These are phyloP conservation scores for Chrysogorgia sp. DNA, from an alignment of 92 coral and sea anemone species.

Conservation along the genomic window DNA sequence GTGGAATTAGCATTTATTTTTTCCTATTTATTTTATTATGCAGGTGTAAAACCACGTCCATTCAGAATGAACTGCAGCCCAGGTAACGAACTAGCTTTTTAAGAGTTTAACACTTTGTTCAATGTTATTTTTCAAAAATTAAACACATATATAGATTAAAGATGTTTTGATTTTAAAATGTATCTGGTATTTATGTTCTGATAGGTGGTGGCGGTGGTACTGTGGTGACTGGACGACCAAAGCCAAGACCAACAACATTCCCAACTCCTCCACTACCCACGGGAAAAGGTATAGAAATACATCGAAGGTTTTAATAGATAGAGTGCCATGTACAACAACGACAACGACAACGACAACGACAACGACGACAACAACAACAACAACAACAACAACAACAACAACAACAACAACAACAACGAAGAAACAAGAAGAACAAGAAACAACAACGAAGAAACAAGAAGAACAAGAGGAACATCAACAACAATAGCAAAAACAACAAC, in stretches of 20 bases:
- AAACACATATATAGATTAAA: neutral
- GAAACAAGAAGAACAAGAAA: too few relatives aligned
- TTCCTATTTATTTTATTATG: neutral
- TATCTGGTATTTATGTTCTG: neutral
- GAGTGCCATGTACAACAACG: neutral
- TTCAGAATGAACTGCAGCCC: constrained; percentile 95
- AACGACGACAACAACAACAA: neutral
- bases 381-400: neutral
- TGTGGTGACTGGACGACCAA: constrained; percentile 28
- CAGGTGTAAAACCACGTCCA: constrained; percentile 61
- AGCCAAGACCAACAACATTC: constrained; percentile 13
- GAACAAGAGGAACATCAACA: too few relatives aligned
- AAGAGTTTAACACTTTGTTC: neutral
- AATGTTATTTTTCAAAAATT: too few relatives aligned
- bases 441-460: too few relatives aligned
- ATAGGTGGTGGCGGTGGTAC: constrained; percentile 33
- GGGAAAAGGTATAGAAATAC: neutral
- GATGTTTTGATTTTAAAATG: too few relatives aligned
- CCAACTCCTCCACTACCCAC: neutral
- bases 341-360: neutral
- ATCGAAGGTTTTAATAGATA: too few relatives aligned
- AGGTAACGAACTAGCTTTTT: constrained; percentile 57
- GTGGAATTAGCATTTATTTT: too few relatives aligned
- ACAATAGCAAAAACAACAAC: too few relatives aligned
- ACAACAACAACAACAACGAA: neutral